Evolutionary conservation across 2,888 invertebrate species (phyloP).

Genomic region (Penaeus monodon): DNA sequence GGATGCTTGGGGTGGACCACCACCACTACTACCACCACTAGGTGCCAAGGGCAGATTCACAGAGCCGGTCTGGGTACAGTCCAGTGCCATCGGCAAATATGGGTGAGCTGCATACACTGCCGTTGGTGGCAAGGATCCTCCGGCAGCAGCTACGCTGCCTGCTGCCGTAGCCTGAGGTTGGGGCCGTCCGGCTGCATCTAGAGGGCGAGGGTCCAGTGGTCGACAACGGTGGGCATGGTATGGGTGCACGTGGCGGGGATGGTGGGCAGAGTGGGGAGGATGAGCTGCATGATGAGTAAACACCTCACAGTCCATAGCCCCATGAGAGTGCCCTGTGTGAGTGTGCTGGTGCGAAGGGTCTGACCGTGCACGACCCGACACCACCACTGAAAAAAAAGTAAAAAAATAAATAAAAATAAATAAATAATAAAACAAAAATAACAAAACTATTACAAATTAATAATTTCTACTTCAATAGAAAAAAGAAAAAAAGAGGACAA

Average conservation of each 20-base stretch:
- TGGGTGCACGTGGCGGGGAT: slow-evolving; percentile 64
- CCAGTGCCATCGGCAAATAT: slow-evolving; percentile 53
- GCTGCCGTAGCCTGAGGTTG: slow-evolving; percentile 44
- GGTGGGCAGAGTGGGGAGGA: slow-evolving; percentile 51
- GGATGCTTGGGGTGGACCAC: slow-evolving; percentile 48
- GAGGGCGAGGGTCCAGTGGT: slow-evolving; percentile 58
- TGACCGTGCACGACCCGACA: slow-evolving; percentile 56
- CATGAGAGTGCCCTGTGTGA: slow-evolving; percentile 55
- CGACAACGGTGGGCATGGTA: slow-evolving; percentile 65
- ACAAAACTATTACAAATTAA: neutral
- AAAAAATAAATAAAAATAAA: slow-evolving; percentile 25
- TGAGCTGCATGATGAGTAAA: slow-evolving; percentile 54
- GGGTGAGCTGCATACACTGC: slow-evolving; percentile 54
- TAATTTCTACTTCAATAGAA: slow-evolving; percentile 10
- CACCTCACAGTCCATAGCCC: slow-evolving; percentile 63
- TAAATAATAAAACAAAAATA: slow-evolving; percentile 5
- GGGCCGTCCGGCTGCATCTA: slow-evolving; percentile 51
- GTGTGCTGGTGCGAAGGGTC: slow-evolving; percentile 63
- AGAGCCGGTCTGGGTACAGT: slow-evolving; percentile 60
- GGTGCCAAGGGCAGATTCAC: slow-evolving; percentile 60
- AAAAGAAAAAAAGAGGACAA: neutral
- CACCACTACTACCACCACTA: slow-evolving; percentile 39
- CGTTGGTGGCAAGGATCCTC: slow-evolving; percentile 45
- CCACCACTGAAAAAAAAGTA: slow-evolving; percentile 45
- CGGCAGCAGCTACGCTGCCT: slow-evolving; percentile 42